Base-by-base conservation (phyloP, 2,797 vertebrate species). In the Helicolenus hilgendorfi region DNA sequence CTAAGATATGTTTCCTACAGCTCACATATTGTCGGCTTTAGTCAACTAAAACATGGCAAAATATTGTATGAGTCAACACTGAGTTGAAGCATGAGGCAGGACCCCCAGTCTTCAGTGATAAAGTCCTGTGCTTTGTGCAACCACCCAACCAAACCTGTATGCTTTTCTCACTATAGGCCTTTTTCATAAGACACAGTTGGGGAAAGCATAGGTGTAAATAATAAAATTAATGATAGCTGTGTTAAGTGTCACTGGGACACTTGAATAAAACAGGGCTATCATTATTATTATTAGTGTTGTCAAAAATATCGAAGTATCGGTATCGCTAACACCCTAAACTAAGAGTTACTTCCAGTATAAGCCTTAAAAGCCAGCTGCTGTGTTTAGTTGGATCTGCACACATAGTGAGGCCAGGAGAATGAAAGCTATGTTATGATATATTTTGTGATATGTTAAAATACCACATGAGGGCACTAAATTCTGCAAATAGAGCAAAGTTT, bases 401-500 rank as follows among this genome's bases (percentile, higher is more conserved):
- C 14, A 8, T 3, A 2, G 10, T 58, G 2, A 64, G 3, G 10
- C 11, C 14, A 24, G 26, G 41, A 26, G 14, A 60, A 11, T 20
- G 0, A 20, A 55, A 14, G 24, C 9, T 1, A 2, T 20, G 18
- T 75, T 15, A 2, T 7, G 5, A 38, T 59, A 22, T 68, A 22
- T 31, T 38, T 36, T 67, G 58, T 53, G 59, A 31, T 71, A 45
- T 73, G 22, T 26, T 49, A 20, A 75, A 85, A 65, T 11, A 29
- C 87, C 93, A 95, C 91, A 80, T 4, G 90, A 79, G 76, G 89
- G 79, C 88, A 80, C 76, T 75, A 83, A 87, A 81, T 79, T 70
- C 72, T 87, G 22, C 31, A 73, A 60, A 69, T 27, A 56, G 1
- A 78, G 11, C 3, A 26, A 68, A 3, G 13, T 24, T 8, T 56